Evolutionary conservation across 1,140 invertebrate genomes (phyloP).

Genomic region (Harpegnathos saltator): DNA sequence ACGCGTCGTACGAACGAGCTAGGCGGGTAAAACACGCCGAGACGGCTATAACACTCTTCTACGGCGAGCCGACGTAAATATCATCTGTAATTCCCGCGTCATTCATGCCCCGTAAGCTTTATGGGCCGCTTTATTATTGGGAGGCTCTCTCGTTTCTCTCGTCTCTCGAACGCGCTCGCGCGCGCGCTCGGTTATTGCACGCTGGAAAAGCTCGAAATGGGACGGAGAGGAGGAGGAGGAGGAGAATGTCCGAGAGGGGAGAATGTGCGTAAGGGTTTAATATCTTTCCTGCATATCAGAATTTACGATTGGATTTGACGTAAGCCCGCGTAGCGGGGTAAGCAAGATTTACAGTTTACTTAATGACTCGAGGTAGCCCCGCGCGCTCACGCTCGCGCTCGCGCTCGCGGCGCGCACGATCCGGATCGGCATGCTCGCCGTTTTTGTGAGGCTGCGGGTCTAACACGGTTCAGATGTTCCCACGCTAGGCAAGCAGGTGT

Average conservation of each 20-base stretch:
- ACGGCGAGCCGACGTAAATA: slow-evolving; percentile 42
- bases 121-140: slow-evolving; percentile 58
- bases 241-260: background rate
- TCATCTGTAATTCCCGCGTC: slow-evolving; percentile 50
- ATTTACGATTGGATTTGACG: slow-evolving; percentile 60
- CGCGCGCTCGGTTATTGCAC: slow-evolving; percentile 40
- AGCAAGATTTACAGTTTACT: slow-evolving; percentile 61
- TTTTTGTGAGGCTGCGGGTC: slow-evolving; percentile 50
- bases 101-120: slow-evolving; percentile 51
- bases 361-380: slow-evolving; percentile 39
- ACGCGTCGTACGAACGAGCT: slow-evolving; percentile 16
- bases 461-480: slow-evolving; percentile 59
- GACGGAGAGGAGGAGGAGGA: background rate
- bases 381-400: too few relatives aligned
- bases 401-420: too few relatives aligned
- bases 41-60: background rate
- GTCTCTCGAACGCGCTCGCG: background rate
- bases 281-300: slow-evolving; percentile 42
- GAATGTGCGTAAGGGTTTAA: slow-evolving; percentile 44
- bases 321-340: slow-evolving; percentile 43
- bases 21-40: background rate
- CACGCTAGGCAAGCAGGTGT: slow-evolving; percentile 58
- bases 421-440: slow-evolving; percentile 38
- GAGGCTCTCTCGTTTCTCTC: slow-evolving; percentile 18
- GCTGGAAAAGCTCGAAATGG: slow-evolving; percentile 40